Evolutionary conservation across 2,888 invertebrate genomes (phyloP), one percentile per base, ranked within the genome.

Genomic region (Andrena flavipes): DNA sequence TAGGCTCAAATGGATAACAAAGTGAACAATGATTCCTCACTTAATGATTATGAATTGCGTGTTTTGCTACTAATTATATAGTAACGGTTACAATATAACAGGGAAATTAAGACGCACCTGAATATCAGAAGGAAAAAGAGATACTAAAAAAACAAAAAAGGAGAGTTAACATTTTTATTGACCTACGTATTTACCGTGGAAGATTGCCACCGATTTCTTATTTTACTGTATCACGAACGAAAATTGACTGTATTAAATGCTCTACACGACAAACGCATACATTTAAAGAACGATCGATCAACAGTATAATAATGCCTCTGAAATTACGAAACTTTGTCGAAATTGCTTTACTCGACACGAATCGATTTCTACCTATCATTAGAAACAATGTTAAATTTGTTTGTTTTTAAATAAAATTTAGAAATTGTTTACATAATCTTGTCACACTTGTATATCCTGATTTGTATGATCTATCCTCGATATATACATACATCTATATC

Each of bases 371-470:
- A 74, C 56, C 74, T 82, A 81, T 63, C 13, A 59, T 35, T 35
- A 30, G 82, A 77, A 71, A 73, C 71, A 80, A 74, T 87, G 76
- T 84, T 84, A 81, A 85, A 81, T 77, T 75, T 85, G 63, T 85
- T 85, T 83, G 87, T 84, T 87, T 84, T 76, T 68, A 76, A 87
- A 87, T 87, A 87, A 87, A 87, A 81, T 84, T 84, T 85, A 84
- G 81, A 81, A 60, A 81, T 54, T 85, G 85, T 87, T 87, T 75
- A 70, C 59, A 63, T 65, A 71, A 68, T 63, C 59, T 63, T 63
- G 56, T 71, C 65, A 48, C 64, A 48, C 65, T 13, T 84, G 13
- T 23, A 80, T 69, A 54, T 62, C 78, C 80, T 68, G 49, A 51
- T 26, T 54, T 26, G 35, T 56, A 67, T 35, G n/a, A 49, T 71